Evolutionary conservation across 2,888 invertebrate genomes (phyloP).

Genomic region (Trissonchulus latispiculum): DNA sequence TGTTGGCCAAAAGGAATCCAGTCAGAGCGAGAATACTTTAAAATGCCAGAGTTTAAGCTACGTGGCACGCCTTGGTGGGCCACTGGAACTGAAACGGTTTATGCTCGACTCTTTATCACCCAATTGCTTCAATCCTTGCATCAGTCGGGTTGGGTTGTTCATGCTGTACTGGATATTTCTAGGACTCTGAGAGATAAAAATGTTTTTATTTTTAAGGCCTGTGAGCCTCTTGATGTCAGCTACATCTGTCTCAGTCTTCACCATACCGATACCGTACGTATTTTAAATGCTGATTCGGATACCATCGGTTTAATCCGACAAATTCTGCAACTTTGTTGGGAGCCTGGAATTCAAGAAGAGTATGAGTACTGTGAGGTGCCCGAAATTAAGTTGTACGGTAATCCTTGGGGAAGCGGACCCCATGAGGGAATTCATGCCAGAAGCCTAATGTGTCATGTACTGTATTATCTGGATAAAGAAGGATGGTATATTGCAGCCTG

Average conservation of each 20-base stretch:
- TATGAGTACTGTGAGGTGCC: neutral
- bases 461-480: conserved; percentile 12
- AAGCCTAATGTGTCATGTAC: conserved; percentile 19
- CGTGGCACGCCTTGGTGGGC: conserved; percentile 18
- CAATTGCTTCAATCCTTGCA: conserved; percentile 12
- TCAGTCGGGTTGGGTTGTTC: neutral
- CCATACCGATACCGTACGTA: neutral
- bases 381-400: conserved; percentile 24
- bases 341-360: neutral
- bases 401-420: conserved; percentile 23
- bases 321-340: neutral
- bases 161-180: conserved; percentile 4
- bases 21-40: neutral
- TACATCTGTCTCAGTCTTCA: conserved; percentile 1
- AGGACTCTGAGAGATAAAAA: neutral
- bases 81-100: conserved; percentile 12
- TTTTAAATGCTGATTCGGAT: neutral
- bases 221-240: neutral
- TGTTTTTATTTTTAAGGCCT: neutral
- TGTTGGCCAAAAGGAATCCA: conserved; percentile 24
- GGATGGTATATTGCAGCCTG: conserved; percentile 25
- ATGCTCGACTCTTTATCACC: neutral
- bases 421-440: conserved; percentile 17
- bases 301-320: neutral
- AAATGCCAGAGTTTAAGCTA: neutral